Base-by-base conservation (phyloP, 2,113 vertebrate genomes). In the Triplophysa tibetana region DNA sequence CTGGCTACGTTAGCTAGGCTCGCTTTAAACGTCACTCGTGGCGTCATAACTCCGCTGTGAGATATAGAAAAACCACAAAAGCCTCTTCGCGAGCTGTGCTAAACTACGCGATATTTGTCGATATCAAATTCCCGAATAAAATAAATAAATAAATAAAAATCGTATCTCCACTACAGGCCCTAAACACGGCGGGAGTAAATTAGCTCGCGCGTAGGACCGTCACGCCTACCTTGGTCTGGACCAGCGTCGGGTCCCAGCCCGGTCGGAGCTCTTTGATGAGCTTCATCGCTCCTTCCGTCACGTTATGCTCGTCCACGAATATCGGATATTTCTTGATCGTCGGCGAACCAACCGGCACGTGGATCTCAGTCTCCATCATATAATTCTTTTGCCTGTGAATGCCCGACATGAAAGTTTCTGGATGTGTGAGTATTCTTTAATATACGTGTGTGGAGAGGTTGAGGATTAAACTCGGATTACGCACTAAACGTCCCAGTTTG, bases 231-330 rank as follows among this genome's bases (percentile, higher is more conserved):
- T 98, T 98, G 78, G 95, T 98, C 79, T 89, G 92, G 86, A 98
- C 93, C 24, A 75, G 88, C 79, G 85, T 87, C 19, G 86, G 54
- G 52, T 95, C 93, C 97, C 97, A 98, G 43, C 85, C 85, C 43
- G 97, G 97, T 88, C 96, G 92, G 77, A 98, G 94, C 88, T 94
- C 92, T 82, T 91, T 93, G 29, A 98, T 93, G 63, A 98, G 92
- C 87, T 91, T 88, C 91, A 98, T 89, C 38, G 96, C 96, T 0
- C 97, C 97, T 8, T 94, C 94, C 45, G 90, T 89, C 69, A 98
- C 95, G 61, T 95, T 88, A 72, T 93, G 90, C 33, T 96, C 96
- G 24, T 98, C 95, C 87, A 98, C 96, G 16, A 92, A 93, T 75
- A 97, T 86, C n/a, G 88, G 87, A n/a, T 96, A 91, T 86, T 91